phyloP scores from a whole-genome alignment of 2,797 vertebrate species.

The Miichthys miiuy region DNA sequence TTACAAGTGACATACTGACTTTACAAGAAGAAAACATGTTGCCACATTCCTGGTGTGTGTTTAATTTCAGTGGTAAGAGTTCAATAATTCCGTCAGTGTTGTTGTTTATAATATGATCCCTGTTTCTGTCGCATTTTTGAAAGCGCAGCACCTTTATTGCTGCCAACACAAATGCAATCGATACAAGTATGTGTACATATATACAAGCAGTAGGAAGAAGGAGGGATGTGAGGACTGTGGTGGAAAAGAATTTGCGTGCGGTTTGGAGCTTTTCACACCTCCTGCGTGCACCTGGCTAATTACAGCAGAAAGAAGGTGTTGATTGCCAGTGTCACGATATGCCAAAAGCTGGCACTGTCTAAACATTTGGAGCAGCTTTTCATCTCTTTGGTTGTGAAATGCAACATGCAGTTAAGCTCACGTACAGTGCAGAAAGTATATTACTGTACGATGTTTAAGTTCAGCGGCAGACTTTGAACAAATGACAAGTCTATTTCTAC shows the following conservation, averaged over 20 bases:
- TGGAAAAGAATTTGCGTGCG: not conserved
- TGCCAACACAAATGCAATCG: conserved; percentile 18
- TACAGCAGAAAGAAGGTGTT: conserved; percentile 16
- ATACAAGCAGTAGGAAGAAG: not conserved
- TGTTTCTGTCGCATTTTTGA: not conserved
- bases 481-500: not conserved
- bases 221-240: conserved; percentile 6
- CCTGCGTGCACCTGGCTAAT: conserved; percentile 20
- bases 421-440: not conserved
- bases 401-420: not conserved
- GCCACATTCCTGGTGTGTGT: not conserved
- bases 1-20: not conserved
- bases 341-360: not conserved
- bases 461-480: not conserved
- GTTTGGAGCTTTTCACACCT: conserved; percentile 12
- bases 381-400: not conserved
- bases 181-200: not conserved
- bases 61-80: not conserved
- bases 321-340: not conserved
- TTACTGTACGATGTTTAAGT: not conserved
- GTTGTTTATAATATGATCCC: conserved; percentile 4
- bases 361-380: not conserved
- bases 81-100: not conserved
- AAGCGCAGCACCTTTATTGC: not conserved
- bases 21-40: not conserved